Percentiles rank a stretch among this genome's conserved stretches.
These are phyloP conservation scores for Ectemnius lituratus DNA, from an alignment of 2,888 invertebrate species.

Conservation along the genomic window DNA sequence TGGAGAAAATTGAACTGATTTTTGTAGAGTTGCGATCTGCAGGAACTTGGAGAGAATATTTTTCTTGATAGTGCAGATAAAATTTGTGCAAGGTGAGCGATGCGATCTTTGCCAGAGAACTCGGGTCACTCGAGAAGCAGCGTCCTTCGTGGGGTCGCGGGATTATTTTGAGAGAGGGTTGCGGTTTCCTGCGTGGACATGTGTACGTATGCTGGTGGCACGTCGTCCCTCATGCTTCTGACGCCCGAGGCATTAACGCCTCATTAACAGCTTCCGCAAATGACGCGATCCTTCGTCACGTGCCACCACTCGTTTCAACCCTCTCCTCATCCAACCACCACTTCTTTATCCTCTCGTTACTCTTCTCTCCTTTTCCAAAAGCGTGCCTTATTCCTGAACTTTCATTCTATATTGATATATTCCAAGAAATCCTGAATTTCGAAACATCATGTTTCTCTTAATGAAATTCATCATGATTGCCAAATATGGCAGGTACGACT, in stretches of 20 bases:
- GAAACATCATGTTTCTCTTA: background rate
- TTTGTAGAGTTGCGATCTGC: too few species aligned
- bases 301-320: conserved; percentile 33
- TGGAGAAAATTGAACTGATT: too few species aligned
- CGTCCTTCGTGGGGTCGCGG: conserved; percentile 38
- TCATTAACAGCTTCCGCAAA: conserved; percentile 69
- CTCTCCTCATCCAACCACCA: background rate
- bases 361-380: background rate
- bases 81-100: too few species aligned
- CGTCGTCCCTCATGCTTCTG: conserved; percentile 23
- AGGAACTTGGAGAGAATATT: too few species aligned
- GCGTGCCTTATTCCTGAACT: background rate
- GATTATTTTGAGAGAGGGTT: conserved; percentile 53
- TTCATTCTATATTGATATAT: background rate
- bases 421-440: conserved; percentile 5
- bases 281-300: conserved; percentile 64
- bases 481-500: background rate
- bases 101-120: background rate
- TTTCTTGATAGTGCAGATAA: too few species aligned
- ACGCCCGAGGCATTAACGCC: conserved; percentile 64
- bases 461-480: background rate
- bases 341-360: background rate
- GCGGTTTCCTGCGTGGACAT: background rate
- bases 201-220: background rate
- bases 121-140: background rate